A percentile compares a stretch with the other conserved stretches of the same genome.
Evolutionary conservation across 2,113 vertebrate genomes (phyloP).

Genomic region (Notarius quadriscutis): DNA sequence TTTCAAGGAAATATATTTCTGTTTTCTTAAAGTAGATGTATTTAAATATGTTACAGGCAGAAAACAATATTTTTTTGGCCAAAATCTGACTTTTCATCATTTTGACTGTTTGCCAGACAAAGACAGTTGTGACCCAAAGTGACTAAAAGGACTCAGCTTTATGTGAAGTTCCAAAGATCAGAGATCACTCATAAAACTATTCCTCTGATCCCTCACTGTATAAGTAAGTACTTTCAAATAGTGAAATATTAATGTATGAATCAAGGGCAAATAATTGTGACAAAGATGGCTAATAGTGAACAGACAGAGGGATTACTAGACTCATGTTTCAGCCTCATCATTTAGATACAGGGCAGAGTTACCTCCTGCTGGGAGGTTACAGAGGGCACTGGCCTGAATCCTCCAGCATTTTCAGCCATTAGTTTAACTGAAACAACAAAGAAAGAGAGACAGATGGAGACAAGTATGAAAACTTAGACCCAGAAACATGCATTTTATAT

Average conservation of each 20-base stretch:
- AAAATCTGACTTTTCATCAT: not conserved
- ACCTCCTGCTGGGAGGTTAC: conserved; percentile 54
- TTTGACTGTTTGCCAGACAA: not conserved
- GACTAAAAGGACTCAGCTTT: not conserved
- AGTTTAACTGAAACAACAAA: conserved; percentile 28
- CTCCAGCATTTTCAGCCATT: conserved; percentile 28
- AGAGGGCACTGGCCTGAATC: conserved; percentile 35
- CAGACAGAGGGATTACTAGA: conserved; percentile 50
- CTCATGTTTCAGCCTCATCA: conserved; percentile 61
- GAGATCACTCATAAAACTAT: not conserved
- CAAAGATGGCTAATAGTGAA: conserved; percentile 46
- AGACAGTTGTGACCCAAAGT: not conserved
- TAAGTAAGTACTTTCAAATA: not conserved
- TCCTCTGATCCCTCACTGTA: not conserved
- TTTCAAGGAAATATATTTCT: no score
- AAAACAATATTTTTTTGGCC: no score
- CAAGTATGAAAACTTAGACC: not conserved
- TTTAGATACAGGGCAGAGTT: conserved; percentile 40
- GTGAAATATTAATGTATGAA: conserved; percentile 34
- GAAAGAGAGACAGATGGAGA: not conserved
- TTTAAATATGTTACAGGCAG: no score
- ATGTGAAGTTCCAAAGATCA: not conserved
- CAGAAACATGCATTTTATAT: not conserved
- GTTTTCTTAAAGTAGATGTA: no score
- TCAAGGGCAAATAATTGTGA: conserved; percentile 33